phyloP scores from a whole-genome alignment of 92 coral and sea anemone genomes.

The Porites evermanni region DNA sequence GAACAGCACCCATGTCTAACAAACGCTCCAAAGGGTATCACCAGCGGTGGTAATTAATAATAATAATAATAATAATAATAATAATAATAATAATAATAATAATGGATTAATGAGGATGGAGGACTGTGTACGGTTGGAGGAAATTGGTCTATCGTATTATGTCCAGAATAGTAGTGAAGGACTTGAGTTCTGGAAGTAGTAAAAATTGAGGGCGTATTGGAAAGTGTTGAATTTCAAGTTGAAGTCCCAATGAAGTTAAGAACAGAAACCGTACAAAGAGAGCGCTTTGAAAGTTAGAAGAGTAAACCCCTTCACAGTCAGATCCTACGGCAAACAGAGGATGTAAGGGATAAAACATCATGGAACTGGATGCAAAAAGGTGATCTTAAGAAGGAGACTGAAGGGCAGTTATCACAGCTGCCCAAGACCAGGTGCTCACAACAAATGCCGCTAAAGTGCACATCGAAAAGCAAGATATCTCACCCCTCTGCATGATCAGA shows the following conservation, averaged over 20 bases:
- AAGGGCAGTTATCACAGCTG: background rate
- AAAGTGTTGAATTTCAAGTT: background rate
- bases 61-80: too few species aligned
- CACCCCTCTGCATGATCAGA: background rate
- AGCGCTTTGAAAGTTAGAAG: background rate
- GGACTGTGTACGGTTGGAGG: conserved; percentile 1
- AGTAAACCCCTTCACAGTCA: background rate
- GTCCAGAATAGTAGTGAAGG: background rate
- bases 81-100: too few species aligned
- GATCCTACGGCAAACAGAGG: background rate
- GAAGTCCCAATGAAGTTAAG: background rate
- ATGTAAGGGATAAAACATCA: background rate
- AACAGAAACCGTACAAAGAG: background rate
- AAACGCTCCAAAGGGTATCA: too few species aligned
- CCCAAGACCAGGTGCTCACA: background rate
- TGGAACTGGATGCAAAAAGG: conserved; percentile 11
- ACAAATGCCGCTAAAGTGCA: background rate
- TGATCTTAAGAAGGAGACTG: background rate
- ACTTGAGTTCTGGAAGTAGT: background rate
- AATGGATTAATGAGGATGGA: background rate
- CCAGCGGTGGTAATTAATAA: too few species aligned
- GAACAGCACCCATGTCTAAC: too few species aligned
- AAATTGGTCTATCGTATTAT: background rate
- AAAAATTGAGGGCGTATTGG: background rate
- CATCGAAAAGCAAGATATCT: background rate